Evolutionary conservation across 2,888 invertebrate genomes (phyloP), one percentile per base, ranked within the genome.

Genomic region (Papilio protenor): DNA sequence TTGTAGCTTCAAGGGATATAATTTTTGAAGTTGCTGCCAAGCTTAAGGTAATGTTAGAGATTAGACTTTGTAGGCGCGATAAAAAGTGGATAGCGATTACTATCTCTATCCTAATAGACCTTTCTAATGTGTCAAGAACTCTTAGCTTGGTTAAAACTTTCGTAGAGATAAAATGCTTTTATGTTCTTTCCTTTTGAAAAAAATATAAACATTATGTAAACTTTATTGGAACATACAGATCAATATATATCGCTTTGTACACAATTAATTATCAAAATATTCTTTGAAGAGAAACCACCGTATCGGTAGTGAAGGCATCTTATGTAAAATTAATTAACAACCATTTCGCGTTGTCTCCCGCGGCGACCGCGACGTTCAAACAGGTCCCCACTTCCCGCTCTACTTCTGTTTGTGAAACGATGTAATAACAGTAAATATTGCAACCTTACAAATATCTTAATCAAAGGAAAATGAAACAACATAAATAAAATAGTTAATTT

Each of bases 321-420:
- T 72, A 70, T 52, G 27, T 55, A 71, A 78, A 75, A 78, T 78
- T 78, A 78, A 78, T 75, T 75, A 75, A 75, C 71, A 40, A 64
- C 27, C 55, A 27, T 61, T 75, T 75, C 64, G 64, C 52, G 16
- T 75, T 40, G 61, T 75, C 61, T 61, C 40, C 12, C 61, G 61
- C 75, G 33, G 71, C 71, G 45, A 70, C 49, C 33, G 70, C 70
- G 75, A 33, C 21, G 61, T 55, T 71, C 61, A 55, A 71, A 78
- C 71, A 45, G 47, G 61, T 71, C n/a, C 40, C 71, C 27, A 59
- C 49, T 71, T 74, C 52, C 45, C 57, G 47, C 16, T 69, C 57
- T 57, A 59, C 61, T 71, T 71, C 45, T 61, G 33, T 77, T 74
- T 59, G 21, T 75, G 49, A 75, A 75, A 64, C 71, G 70, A 61